Conservation (phyloP, 2,888 invertebrate genomes). For the Melanotus villosus region DNA sequence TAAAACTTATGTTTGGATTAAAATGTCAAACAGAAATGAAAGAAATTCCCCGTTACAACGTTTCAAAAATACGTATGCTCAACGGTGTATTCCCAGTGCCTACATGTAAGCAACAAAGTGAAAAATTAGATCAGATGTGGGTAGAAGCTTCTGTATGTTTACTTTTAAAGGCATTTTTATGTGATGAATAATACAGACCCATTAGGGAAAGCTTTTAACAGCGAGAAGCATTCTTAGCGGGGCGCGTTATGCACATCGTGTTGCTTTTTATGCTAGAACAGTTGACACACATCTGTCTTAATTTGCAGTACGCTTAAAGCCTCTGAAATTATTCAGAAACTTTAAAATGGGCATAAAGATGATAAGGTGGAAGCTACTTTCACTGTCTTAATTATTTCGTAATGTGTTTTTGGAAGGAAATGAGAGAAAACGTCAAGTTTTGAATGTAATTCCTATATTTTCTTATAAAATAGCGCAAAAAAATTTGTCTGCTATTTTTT, state of each 20-base stretch:
- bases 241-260: conserved; percentile 10
- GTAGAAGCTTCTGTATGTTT: conserved; percentile 59
- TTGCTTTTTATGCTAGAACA: conserved; percentile 14
- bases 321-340: background rate
- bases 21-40: too few relatives aligned
- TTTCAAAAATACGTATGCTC: conserved; percentile 7
- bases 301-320: background rate
- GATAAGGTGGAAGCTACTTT: background rate
- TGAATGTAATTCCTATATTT: too few relatives aligned
- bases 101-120: conserved; percentile 53
- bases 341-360: background rate
- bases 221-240: conserved; percentile 39
- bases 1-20: too few relatives aligned
- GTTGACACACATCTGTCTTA: conserved; percentile 21
- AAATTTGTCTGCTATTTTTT: too few relatives aligned
- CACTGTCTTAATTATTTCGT: too few relatives aligned
- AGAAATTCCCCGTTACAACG: too few relatives aligned
- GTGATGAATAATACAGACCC: conserved; percentile 61
- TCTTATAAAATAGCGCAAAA: too few relatives aligned
- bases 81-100: conserved; percentile 11
- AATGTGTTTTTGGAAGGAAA: too few relatives aligned
- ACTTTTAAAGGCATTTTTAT: conserved; percentile 61
- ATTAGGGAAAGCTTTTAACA: conserved; percentile 62
- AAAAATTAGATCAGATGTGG: conserved; percentile 58
- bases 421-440: too few relatives aligned